phyloP scores from a whole-genome alignment of 1,140 invertebrate genomes.

The Bombus cullumanus region DNA sequence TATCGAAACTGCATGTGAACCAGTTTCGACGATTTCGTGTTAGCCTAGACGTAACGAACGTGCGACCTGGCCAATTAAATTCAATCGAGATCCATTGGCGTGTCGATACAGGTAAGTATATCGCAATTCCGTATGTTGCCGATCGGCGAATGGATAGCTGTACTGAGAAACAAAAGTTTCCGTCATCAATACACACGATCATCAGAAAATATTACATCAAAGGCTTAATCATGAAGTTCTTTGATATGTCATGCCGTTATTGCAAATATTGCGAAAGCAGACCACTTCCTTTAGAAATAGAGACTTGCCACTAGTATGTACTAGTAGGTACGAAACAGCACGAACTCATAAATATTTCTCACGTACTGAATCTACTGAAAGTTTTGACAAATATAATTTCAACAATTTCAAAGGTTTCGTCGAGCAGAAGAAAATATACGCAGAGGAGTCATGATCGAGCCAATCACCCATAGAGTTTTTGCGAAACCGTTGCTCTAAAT shows the following conservation, averaged over 20 bases:
- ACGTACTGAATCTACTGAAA: not conserved
- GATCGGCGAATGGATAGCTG: not conserved
- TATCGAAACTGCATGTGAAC: not conserved
- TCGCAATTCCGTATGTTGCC: slow-evolving; percentile 7
- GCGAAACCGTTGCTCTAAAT: not conserved
- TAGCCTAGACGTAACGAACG: slow-evolving; percentile 41
- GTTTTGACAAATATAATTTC: not conserved
- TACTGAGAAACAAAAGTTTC: slow-evolving; percentile 16
- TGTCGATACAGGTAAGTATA: slow-evolving; percentile 20
- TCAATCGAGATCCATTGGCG: slow-evolving; percentile 46
- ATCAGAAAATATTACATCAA: not conserved
- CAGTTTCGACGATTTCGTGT: slow-evolving; percentile 15
- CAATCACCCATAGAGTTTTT: not conserved
- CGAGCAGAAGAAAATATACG: too few relatives aligned
- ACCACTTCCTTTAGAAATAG: not conserved
- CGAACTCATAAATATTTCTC: not conserved
- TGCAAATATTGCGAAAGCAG: not conserved
- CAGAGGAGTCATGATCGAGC: not conserved
- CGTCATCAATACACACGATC: rapidly evolving
- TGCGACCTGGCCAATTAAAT: slow-evolving; percentile 57
- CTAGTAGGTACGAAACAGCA: not conserved
- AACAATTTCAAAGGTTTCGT: not conserved
- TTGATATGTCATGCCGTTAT: not conserved
- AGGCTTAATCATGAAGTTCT: not conserved
- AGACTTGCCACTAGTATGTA: not conserved